A percentile compares a stretch with the other conserved stretches of the same genome.
These are phyloP conservation scores for Trissoscelio sp. DNA, from an alignment of 2,888 invertebrate genomes.

Conservation along the genomic window DNA sequence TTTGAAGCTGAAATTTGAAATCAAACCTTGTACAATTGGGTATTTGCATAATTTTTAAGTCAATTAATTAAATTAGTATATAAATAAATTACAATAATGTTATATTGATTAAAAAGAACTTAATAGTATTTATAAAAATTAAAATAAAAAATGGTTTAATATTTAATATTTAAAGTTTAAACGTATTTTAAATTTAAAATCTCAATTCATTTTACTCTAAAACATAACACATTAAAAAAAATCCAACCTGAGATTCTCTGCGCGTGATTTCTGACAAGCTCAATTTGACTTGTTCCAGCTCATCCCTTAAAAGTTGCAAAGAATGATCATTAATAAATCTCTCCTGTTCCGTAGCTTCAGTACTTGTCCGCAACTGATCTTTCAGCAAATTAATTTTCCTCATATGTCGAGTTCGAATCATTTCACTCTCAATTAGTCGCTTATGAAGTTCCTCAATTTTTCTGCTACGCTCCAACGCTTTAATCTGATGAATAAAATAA, in stretches of 20 bases:
- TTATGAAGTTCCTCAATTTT: slow-evolving; percentile 93
- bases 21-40: no score
- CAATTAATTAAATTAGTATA: no score
- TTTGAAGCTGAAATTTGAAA: slow-evolving; percentile 85
- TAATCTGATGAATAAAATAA: slow-evolving; percentile 85
- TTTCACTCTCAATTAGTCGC: slow-evolving; percentile 91
- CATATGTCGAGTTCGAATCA: slow-evolving; percentile 89
- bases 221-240: no score
- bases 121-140: background rate
- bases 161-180: no score
- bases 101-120: background rate
- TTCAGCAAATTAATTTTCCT: slow-evolving; percentile 89
- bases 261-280: slow-evolving; percentile 90
- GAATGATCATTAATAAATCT: slow-evolving; percentile 89
- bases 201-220: no score
- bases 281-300: slow-evolving; percentile 90
- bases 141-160: no score
- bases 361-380: slow-evolving; percentile 88
- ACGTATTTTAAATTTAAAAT: no score
- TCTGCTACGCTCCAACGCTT: slow-evolving; percentile 91
- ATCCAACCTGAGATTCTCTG: slow-evolving; percentile 87
- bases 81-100: no score
- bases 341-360: slow-evolving; percentile 88
- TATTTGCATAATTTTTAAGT: no score
- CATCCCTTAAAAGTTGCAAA: slow-evolving; percentile 89